Evolutionary conservation across 1,140 invertebrate genomes (phyloP).

Genomic region (Trichogramma pretiosum): DNA sequence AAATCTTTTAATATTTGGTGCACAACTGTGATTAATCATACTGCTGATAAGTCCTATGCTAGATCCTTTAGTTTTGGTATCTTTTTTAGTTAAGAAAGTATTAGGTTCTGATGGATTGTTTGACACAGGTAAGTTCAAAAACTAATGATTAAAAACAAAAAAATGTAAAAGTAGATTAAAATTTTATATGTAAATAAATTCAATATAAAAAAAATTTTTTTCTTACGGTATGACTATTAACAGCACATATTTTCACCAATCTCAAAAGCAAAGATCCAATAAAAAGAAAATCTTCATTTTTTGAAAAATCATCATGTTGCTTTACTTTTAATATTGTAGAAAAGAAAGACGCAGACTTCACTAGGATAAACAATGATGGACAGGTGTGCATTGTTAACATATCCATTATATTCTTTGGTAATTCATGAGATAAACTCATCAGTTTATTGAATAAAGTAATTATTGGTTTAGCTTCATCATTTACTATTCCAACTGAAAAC

Average conservation of each 20-base stretch:
- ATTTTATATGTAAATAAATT: background rate
- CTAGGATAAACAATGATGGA: constrained; percentile 7
- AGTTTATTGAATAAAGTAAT: background rate
- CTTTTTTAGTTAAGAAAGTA: no score
- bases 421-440: background rate
- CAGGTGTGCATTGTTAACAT: background rate
- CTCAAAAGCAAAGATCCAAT: constrained; percentile 5
- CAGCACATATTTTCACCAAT: constrained; percentile 1
- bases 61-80: no score
- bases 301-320: background rate
- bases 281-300: constrained; percentile 11
- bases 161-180: no score
- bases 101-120: no score
- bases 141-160: no score
- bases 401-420: background rate
- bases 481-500: no score
- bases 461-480: no score
- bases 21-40: no score
- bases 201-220: background rate
- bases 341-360: constrained; percentile 4
- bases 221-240: constrained; percentile 3
- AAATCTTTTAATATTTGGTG: no score
- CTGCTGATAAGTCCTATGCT: no score
- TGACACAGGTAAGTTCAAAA: no score
- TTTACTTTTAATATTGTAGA: constrained; percentile 1